Percentiles rank a stretch among this genome's conserved stretches.
Evolutionary conservation across 2,888 invertebrate genomes (phyloP).

Genomic region (Drosophila emarginata): DNA sequence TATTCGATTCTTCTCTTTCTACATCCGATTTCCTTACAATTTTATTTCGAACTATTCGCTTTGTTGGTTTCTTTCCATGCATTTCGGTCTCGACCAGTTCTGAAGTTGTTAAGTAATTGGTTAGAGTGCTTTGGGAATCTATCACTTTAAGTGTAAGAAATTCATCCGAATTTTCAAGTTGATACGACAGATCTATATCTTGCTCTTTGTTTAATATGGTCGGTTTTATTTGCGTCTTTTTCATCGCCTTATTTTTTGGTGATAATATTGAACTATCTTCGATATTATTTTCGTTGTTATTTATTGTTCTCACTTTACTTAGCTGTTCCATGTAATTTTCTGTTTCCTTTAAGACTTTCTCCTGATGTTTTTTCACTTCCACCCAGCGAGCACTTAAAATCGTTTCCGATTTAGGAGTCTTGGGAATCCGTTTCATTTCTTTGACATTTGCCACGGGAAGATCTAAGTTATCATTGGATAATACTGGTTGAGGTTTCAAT

Average conservation of each 20-base stretch:
- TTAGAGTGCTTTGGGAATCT: slow-evolving; percentile 5
- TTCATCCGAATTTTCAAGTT: not conserved
- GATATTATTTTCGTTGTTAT: not conserved
- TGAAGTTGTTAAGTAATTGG: not conserved
- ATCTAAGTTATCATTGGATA: not conserved
- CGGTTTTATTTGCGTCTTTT: not conserved
- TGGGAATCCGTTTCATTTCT: not conserved
- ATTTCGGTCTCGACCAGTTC: not conserved
- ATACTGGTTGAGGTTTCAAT: not conserved
- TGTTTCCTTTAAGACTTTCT: slow-evolving; percentile 41
- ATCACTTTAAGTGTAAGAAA: not conserved
- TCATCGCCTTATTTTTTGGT: not conserved
- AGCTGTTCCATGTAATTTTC: slow-evolving; percentile 44
- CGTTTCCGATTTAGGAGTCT: slow-evolving; percentile 21
- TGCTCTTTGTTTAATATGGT: not conserved
- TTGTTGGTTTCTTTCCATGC: slow-evolving; percentile 12
- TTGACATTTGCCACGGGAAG: not conserved
- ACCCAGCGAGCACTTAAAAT: slow-evolving; percentile 61
- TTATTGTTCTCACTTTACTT: not conserved
- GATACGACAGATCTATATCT: not conserved
- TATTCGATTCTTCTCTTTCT: not conserved
- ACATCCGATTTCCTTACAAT: not conserved
- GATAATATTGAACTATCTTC: not conserved
- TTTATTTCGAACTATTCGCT: not conserved
- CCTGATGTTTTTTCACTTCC: slow-evolving; percentile 46